Base-by-base conservation (phyloP, 2,797 vertebrate species). In the Sebastes vulpes region DNA sequence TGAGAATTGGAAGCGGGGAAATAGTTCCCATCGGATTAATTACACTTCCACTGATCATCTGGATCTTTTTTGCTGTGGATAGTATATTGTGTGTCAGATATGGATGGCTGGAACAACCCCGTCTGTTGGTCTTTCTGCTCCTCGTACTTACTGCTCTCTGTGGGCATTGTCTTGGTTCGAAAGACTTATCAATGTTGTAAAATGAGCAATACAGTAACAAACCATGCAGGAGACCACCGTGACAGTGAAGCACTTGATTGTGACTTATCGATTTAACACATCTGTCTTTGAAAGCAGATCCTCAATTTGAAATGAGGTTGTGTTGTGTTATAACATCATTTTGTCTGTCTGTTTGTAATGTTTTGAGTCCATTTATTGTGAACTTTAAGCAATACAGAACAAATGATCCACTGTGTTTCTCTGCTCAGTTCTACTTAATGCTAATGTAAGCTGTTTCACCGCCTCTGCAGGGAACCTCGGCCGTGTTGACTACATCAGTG, bases 401-500 rank as follows among this genome's bases (percentile, higher is more conserved):
- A 72, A 67, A 57, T 31, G 1, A 61, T 46, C 7, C 16, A 20
- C 18, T 54, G 12, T 59, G 8, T 32, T 75, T 72, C 3, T 52
- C 20, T 42, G 11, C 46, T 68, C 16, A 48, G 20, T 54, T 77
- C 7, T 70, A 3, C 61, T 46, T 21, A 31, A 66, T 64, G 23
- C 77, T 86, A 74, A 82, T 80, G 12, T 60, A 65, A 77, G 54
- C 35, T 81, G 46, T 79, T 79, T 87, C 12, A 26, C 6, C 85
- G 65, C 50, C 18, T 93, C 81, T 80, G 9, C 79, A 99, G 98
- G 98, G 79, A 99, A 99, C 89, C 97, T 99, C 70, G 98, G 98
- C 25, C 95, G 97, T 16, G 98, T 99, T 42, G 97, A 98, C 87
- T 97, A 97, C 71, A 95, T 99, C 94, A 97, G 97, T 61, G 98